These are phyloP conservation scores for Drosophila subquinaria DNA, from an alignment of 2,888 invertebrate species.

Conservation along the genomic window DNA sequence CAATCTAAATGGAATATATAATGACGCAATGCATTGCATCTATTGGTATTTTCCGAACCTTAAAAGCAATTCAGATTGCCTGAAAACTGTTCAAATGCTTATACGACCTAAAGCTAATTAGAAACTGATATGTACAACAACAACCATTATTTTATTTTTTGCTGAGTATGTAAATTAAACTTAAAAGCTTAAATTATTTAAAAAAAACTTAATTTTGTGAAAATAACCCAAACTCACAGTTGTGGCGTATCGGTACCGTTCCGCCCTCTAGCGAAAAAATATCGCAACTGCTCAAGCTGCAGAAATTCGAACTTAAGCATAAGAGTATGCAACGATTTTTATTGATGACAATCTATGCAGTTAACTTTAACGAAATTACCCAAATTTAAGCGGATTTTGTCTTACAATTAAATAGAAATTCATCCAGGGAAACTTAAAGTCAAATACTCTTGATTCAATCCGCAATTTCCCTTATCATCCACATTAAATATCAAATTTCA, in stretches of 20 bases:
- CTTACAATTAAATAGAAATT: no score
- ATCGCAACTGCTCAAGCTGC: no score
- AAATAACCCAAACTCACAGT: no score
- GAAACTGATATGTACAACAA: not conserved
- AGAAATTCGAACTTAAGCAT: not conserved
- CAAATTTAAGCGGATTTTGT: no score
- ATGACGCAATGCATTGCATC: conserved; percentile 4
- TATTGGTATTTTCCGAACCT: not conserved
- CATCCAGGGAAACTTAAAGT: no score
- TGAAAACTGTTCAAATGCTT: conserved; percentile 9
- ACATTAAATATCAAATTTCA: conserved; percentile 61
- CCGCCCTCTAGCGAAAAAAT: no score
- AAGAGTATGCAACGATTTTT: not conserved
- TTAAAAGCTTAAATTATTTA: not conserved
- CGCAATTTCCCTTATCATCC: not conserved
- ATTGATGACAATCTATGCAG: no score
- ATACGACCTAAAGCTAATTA: conserved; percentile 6
- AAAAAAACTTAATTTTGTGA: no score
- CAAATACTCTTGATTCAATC: not conserved
- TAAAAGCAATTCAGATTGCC: not conserved
- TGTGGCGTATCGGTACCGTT: no score
- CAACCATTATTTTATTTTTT: not conserved
- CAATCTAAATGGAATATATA: conserved; percentile 23
- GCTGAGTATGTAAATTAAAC: not conserved
- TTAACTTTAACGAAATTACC: no score